These are phyloP conservation scores for Phylloscopus whistleri DNA, from an alignment of 2,113 vertebrate genomes.

Conservation along the genomic window DNA sequence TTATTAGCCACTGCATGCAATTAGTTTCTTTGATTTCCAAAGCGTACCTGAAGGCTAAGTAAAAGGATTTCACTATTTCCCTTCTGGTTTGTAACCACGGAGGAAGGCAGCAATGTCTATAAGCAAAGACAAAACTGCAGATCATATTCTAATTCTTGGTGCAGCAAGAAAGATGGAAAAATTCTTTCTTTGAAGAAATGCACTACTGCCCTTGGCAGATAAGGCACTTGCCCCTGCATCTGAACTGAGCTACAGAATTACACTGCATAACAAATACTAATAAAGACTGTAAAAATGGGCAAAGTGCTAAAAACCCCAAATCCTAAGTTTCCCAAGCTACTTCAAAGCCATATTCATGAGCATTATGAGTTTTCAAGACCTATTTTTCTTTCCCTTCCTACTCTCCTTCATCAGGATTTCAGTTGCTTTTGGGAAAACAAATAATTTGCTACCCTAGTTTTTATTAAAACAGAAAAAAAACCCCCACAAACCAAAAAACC, in stretches of 20 bases:
- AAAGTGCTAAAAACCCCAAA: background rate
- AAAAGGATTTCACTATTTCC: background rate
- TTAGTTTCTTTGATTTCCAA: background rate
- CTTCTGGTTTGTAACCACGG: background rate
- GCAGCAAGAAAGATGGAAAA: background rate
- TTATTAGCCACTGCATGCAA: background rate
- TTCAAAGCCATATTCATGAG: background rate
- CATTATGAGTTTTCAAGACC: background rate
- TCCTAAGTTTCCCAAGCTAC: background rate
- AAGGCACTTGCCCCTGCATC: background rate
- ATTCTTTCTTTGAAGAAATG: background rate
- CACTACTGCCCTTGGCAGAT: background rate
- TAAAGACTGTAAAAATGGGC: background rate
- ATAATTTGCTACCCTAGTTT: background rate
- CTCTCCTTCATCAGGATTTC: background rate
- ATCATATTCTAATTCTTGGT: background rate
- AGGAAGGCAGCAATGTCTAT: background rate
- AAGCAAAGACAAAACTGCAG: background rate
- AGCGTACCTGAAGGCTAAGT: background rate
- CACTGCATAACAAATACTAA: background rate
- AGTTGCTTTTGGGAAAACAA: background rate
- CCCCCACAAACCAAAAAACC: background rate
- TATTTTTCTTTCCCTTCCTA: background rate
- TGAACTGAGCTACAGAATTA: background rate
- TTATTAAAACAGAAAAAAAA: background rate